Evolutionary conservation across 2,113 vertebrate genomes (phyloP), one percentile per base, ranked within the genome.

Genomic region (Cinclus mexicanus): DNA sequence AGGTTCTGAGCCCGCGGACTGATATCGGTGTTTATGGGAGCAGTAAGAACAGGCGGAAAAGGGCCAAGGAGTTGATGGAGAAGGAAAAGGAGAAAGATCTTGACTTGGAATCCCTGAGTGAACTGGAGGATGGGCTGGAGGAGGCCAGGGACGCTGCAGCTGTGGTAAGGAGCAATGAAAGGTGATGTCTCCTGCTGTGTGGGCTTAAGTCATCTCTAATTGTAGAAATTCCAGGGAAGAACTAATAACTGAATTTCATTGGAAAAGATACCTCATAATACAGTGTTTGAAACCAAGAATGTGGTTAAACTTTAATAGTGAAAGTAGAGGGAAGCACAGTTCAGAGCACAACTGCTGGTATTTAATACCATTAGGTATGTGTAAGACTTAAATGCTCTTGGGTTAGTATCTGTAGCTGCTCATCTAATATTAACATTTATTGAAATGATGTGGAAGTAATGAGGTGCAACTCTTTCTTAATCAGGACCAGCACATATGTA

Each of bases 11-110:
- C 94, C 99, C 99, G 6, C 98, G 99, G 2, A 98, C 97, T 37
- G 99, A 99, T 89, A 99, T 99, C n/a, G 99, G 99, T 4, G 96
- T 99, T 60, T 99, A 99, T 18, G 99, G 99, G 25, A 99, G 98
- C 98, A 99, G 99, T 87, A 99, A 99, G 96, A 99, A 98, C 50
- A 99, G 99, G 87, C 95, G 99, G 67, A 99, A 98, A 97, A 99
- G 99, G 44, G 99, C 98, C 5, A 99, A 99, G 87, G 99, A 99
- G 97, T 89, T 99, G 59, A 97, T 99, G 98, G 99, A 99, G 97
- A 99, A 99, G 94, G 98, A 98, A 89, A 98, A 98, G 86, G 99
- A 99, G 92, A 98, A 99, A n/a, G 98, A 99, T 70, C 98, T 99
- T 37, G 99, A 99, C 75, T 96, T 98, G 75, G 99, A 99, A 35